Percentiles rank a stretch among this genome's conserved stretches.
Conservation (phyloP, 1,140 invertebrate genomes). For the Metaphire vulgaris region DNA sequence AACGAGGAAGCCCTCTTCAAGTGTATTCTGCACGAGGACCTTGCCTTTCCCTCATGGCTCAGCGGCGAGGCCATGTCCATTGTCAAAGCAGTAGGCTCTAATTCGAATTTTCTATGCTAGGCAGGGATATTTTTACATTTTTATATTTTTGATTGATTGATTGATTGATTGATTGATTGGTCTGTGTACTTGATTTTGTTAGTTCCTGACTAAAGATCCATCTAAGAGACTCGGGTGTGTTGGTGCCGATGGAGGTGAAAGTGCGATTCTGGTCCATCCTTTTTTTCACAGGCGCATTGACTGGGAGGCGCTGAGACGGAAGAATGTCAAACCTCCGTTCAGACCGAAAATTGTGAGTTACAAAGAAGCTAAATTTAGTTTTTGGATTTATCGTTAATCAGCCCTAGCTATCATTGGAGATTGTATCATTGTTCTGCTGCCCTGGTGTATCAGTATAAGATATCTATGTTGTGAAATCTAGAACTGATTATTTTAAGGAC, state of each 20-base stretch:
- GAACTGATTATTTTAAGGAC: no score
- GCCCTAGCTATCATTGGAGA: no score
- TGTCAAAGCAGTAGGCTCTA: constrained; percentile 75
- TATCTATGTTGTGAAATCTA: no score
- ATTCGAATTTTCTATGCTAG: no score
- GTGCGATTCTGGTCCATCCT: constrained; percentile 67
- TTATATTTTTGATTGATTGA: not conserved
- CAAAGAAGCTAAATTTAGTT: not conserved
- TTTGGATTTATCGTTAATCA: no score
- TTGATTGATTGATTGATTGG: no score
- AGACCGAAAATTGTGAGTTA: constrained; percentile 57
- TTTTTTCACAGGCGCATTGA: constrained; percentile 85
- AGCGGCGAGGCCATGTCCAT: constrained; percentile 92
- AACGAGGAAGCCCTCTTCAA: constrained; percentile 97
- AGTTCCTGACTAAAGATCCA: constrained; percentile 95
- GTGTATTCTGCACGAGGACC: constrained; percentile 94
- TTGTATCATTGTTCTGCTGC: no score
- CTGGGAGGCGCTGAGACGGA: constrained; percentile 76
- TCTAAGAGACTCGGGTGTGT: constrained; percentile 77
- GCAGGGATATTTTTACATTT: constrained; percentile 6
- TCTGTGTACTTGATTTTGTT: constrained; percentile 34
- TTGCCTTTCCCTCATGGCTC: constrained; percentile 95
- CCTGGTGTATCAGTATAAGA: no score
- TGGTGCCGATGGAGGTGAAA: constrained; percentile 62
- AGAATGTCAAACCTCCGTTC: constrained; percentile 85